Percentiles rank a stretch among this genome's conserved stretches.
Conservation (phyloP, 92 coral and sea anemone genomes). For the Umimayanthus chanpuru region DNA sequence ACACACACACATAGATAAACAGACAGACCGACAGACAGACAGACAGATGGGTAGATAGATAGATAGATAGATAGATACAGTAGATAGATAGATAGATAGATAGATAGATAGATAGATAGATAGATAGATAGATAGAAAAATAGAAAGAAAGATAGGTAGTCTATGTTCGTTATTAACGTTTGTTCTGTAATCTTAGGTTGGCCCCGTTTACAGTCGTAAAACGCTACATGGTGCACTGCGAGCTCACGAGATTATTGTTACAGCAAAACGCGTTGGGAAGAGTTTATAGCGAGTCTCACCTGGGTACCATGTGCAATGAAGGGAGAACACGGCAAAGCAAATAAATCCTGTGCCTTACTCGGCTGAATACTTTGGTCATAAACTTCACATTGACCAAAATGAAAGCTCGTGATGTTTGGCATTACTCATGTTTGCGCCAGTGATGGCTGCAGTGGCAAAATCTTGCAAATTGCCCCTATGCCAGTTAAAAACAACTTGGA, state of each 20-base stretch:
- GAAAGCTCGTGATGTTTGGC: constrained; percentile 57
- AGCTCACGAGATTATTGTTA: neutral
- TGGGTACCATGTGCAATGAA: neutral
- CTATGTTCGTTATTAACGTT: too few relatives aligned
- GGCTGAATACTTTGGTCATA: constrained; percentile 64
- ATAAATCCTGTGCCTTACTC: constrained; percentile 36
- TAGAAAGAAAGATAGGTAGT: too few relatives aligned
- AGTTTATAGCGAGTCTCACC: neutral
- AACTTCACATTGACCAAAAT: constrained; percentile 62
- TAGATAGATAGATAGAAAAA: too few relatives aligned
- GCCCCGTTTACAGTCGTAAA: constrained; percentile 4
- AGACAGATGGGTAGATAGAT: too few relatives aligned
- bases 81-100: too few relatives aligned
- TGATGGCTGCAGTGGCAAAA: constrained; percentile 61
- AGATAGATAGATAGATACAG: too few relatives aligned
- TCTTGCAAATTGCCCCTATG: neutral
- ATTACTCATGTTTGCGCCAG: constrained; percentile 50
- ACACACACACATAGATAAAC: too few relatives aligned
- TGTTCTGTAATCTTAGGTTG: too few relatives aligned
- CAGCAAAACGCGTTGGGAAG: constrained; percentile 3
- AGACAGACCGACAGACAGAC: too few relatives aligned
- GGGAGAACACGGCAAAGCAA: neutral
- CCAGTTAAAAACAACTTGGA: constrained; percentile 20
- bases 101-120: too few relatives aligned
- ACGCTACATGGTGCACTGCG: constrained; percentile 19